Conservation (phyloP, 2,797 vertebrate genomes). For the Sebastes paucispinis region DNA sequence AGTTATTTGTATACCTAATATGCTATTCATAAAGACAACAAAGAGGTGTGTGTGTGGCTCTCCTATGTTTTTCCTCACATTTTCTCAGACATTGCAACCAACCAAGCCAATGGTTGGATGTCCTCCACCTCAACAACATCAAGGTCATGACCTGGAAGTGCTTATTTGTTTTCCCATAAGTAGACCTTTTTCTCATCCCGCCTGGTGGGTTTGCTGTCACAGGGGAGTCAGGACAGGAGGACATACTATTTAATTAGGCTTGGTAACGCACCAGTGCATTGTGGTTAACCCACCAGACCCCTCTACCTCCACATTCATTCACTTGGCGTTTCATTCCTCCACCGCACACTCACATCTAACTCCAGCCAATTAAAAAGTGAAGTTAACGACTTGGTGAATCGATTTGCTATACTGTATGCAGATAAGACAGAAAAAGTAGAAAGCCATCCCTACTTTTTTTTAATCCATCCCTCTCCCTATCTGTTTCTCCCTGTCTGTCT, state of each 20-base stretch:
- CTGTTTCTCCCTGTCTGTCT: background rate
- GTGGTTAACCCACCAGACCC: constrained; percentile 72
- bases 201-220: constrained; percentile 45
- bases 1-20: background rate
- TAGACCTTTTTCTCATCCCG: constrained; percentile 11
- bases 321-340: constrained; percentile 48
- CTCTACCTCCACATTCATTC: constrained; percentile 62
- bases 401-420: constrained; percentile 75
- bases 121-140: background rate
- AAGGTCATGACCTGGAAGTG: constrained; percentile 64
- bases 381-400: constrained; percentile 82
- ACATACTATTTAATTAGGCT: constrained; percentile 79
- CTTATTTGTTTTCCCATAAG: constrained; percentile 60
- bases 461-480: background rate
- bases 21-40: background rate
- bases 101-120: background rate
- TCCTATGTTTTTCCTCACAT: background rate
- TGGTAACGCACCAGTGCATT: constrained; percentile 75
- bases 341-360: constrained; percentile 40
- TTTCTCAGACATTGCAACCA: background rate
- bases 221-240: constrained; percentile 44
- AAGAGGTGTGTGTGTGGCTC: background rate
- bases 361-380: constrained; percentile 85
- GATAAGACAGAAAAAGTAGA: constrained; percentile 44
- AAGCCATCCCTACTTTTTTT: background rate